Base-by-base conservation (phyloP, 2,113 vertebrate genomes). In the Callaeas wilsoni region DNA sequence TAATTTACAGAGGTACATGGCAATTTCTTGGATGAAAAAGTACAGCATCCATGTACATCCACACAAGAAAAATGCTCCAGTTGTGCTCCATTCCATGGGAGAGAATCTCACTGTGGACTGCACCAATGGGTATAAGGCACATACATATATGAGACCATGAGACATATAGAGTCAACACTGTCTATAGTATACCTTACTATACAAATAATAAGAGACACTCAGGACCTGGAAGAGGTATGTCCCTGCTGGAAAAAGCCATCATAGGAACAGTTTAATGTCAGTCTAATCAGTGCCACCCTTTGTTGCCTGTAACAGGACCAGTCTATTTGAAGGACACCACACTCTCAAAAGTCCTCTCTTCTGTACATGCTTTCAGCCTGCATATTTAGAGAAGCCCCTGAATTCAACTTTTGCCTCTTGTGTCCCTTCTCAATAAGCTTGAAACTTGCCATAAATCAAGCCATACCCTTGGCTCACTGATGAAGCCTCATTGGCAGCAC, bases 131-230 rank as follows among this genome's bases (percentile, higher is more conserved):
- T 7, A 21, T 8, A 69, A 83, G 30, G 7, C 23, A 53, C 5
- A 4, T 30, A 3, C 26, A 35, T 9, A 5, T 8, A 14, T 44
- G 0, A 0, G 9, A 25, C 23, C 33, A 3, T 1, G 3, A 56
- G 11, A 42, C 6, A 26, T 3, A 27, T 0, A 35, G 33, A 71
- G 29, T 14, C n/a, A 44, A 16, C 14, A 12, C 19, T 15, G 4
- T 2, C 32, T 20, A 4, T 6, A 44, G 29, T 2, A 21, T 4
- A 10, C 15, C 14, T 44, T 41, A 20, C 12, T 56, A 29, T 11
- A 53, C 7, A 46, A 44, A 27, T 13, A 23, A 7, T 9, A 52
- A 64, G 42, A 65, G n/a, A 7, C 1, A 5, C 22, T 32, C 1
- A 0, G 8, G 6, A 81, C 26, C 18, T 42, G 22, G 10, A 5